Evolutionary conservation across 2,888 invertebrate species (phyloP), one percentile per base, ranked within the genome.

Genomic region (Temnothorax ravouxi): DNA sequence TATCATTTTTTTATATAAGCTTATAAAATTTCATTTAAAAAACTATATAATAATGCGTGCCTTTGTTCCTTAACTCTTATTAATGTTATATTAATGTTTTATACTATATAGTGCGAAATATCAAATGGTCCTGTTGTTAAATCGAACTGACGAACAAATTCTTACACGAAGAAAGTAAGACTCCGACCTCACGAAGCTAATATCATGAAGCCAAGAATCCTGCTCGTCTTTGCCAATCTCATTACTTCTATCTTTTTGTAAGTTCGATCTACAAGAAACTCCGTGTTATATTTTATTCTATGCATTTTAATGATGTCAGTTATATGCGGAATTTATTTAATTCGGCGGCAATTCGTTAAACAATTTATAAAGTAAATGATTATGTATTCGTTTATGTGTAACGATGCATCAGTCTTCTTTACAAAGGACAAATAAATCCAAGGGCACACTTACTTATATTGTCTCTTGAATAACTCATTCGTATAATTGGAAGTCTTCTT

Each of bases 151-250:
- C 91, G 92, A 91, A 83, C 86, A 86, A 87, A 77, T 87, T 79
- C 83, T 76, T 71, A 86, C 62, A 67, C 69, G 61, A 74, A 84
- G 86, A 79, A 79, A 85, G 88, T 85, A 85, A 88, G 87, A 86
- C 87, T 89, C 87, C 71, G 86, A 18, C 5, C 4, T 89, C 86
- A 85, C 88, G 83, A 88, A 87, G 18, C 29, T 15, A 61, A 88
- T 92, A 93, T 86, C 90, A 93, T 93, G 93, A 93, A 90, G 92
- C 91, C 91, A 86, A 88, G 88, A 89, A 90, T 91, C 84, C 88
- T 92, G 83, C 90, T 93, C 86, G 90, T 92, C 77, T 86, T 93
- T 84, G 92, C 90, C 87, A 93, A 92, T 83, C 90, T 92, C 66
- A 91, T 93, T 88, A 91, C 92, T 69, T 93, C 92, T 75, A 92